Evolutionary conservation across 2,888 invertebrate species (phyloP), one percentile per base, ranked within the genome.

Genomic region (Sthenelais limicola): DNA sequence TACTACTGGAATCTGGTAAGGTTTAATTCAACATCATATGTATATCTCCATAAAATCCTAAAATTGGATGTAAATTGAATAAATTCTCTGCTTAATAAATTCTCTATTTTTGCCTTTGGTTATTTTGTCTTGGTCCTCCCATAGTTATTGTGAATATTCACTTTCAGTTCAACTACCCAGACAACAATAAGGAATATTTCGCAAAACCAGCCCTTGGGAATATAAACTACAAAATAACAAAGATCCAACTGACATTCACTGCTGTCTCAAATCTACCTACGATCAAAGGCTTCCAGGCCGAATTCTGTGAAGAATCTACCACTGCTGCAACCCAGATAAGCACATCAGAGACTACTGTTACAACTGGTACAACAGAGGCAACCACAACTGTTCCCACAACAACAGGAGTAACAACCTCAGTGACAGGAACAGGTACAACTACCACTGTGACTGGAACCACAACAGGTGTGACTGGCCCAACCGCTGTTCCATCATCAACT

Each of bases 1-100:
- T 56, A 56, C 32, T 56, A 33, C 56, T 56, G 56, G 56, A 56
- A 56, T 56, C 30, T n/a, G 56, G 56, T 56, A 56, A 43, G 9
- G 18, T 15, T 24, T 52, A 52, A 52, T 52, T 52, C 15, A 9
- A 43, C 18, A 43, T 9, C 43, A 43, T 9, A 12, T 18, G 18
- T 9, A 43, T 12, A 43, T 12, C 43, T 43, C 18, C 43, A 43
- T 12, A n/a, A n/a, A n/a, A n/a, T n/a, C n/a, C n/a, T n/a, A n/a
- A 43, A 43, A 43, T 43, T 43, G 43, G 18, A 43, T 12, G 18
- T 12, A 43, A 43, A 43, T 12, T 43, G 12, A 43, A 43, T 43
- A 43, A 43, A 43, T n/a, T n/a, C n/a, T n/a, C n/a, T n/a, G n/a
- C n/a, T n/a, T n/a, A n/a, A n/a, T n/a, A n/a, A n/a, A n/a, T n/a